Percentiles rank a stretch among this genome's conserved stretches.
phyloP scores from a whole-genome alignment of 2,888 invertebrate species.

The Tetragonula carbonaria region DNA sequence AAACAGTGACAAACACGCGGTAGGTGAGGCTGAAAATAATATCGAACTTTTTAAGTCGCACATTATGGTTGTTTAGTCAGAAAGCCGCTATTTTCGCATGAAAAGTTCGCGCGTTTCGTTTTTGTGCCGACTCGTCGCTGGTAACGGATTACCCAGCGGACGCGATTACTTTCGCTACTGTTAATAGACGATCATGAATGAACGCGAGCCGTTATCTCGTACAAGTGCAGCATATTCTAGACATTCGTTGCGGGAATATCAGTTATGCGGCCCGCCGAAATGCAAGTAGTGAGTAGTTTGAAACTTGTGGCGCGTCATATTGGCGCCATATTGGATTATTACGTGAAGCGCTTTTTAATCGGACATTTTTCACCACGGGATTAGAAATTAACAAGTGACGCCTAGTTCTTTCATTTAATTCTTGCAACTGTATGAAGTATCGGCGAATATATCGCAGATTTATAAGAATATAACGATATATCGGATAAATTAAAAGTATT shows the following conservation, averaged over 20 bases:
- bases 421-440: no score
- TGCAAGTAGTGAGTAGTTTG: conserved; percentile 23
- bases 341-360: no score
- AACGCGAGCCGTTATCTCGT: conserved; percentile 26
- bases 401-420: no score
- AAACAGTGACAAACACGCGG: neutral
- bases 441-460: no score
- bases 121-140: conserved; percentile 27
- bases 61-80: neutral
- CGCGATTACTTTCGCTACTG: conserved; percentile 53
- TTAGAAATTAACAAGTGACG: no score
- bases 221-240: conserved; percentile 8
- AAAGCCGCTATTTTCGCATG: conserved; percentile 29
- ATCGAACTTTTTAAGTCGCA: neutral
- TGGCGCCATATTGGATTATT: conserved; percentile 12
- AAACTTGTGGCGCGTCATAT: conserved; percentile 8
- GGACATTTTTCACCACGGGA: no score
- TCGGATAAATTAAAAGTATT: no score
- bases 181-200: conserved; percentile 59
- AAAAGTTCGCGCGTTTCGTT: conserved; percentile 32
- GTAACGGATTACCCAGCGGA: conserved; percentile 46
- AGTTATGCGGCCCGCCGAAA: conserved; percentile 9
- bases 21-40: neutral
- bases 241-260: conserved; percentile 36
- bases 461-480: no score